These are phyloP conservation scores for Patagioenas fasciata DNA, from an alignment of 2,113 vertebrate genomes.

Conservation along the genomic window DNA sequence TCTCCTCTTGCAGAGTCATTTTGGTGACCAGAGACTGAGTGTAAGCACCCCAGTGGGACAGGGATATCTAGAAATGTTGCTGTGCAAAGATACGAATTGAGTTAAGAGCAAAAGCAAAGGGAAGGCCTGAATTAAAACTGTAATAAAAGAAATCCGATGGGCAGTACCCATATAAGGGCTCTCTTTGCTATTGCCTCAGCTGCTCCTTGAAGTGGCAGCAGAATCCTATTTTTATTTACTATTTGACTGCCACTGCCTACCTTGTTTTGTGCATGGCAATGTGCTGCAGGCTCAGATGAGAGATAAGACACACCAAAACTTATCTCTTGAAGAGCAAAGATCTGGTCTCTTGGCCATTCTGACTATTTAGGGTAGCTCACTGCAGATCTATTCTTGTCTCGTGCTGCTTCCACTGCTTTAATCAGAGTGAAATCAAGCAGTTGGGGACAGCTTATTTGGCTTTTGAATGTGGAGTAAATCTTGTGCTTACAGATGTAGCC, in stretches of 20 bases:
- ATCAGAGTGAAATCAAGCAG: neutral
- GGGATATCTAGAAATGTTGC: neutral
- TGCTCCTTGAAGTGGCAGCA: neutral
- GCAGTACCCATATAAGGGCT: neutral
- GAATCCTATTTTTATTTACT: neutral
- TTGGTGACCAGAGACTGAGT: neutral
- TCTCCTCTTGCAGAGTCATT: rapidly evolving
- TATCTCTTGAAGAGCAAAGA: neutral
- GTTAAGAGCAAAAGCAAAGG: neutral
- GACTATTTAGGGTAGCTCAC: neutral
- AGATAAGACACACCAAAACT: neutral
- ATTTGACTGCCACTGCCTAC: neutral
- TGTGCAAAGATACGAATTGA: neutral
- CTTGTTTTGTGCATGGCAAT: neutral
- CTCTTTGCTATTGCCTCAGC: neutral
- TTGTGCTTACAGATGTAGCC: neutral
- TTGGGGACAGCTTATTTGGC: neutral
- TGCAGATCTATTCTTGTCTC: neutral
- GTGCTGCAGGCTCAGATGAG: neutral
- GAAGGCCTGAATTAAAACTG: neutral
- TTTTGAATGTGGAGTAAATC: neutral
- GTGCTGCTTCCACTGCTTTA: neutral
- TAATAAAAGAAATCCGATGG: neutral
- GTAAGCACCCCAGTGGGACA: rapidly evolving
- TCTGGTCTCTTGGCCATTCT: neutral